These are phyloP conservation scores for Ectemnius continuus DNA, from an alignment of 2,888 invertebrate genomes.

Conservation along the genomic window DNA sequence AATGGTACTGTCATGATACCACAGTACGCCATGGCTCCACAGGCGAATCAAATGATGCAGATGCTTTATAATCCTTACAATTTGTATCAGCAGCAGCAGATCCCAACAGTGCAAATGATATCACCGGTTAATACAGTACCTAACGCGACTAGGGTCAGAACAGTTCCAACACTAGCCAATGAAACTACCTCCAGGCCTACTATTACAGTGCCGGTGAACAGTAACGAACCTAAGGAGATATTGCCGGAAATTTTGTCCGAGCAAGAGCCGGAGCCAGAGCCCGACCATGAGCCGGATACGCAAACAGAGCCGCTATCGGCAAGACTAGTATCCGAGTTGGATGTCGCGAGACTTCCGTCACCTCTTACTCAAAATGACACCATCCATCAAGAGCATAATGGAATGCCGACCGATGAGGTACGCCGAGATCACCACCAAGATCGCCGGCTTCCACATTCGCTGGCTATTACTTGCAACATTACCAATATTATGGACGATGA, in stretches of 20 bases:
- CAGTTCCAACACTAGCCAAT: conserved; percentile 64
- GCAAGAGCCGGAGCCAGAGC: conserved; percentile 61
- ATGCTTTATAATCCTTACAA: conserved; percentile 79
- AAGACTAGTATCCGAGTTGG: too few species aligned
- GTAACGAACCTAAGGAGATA: conserved; percentile 61
- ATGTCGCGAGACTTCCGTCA: too few species aligned
- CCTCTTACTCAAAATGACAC: too few species aligned
- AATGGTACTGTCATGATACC: conserved; percentile 80
- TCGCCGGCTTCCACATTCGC: conserved; percentile 52
- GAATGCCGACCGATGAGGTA: conserved; percentile 52
- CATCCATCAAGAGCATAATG: conserved; percentile 59
- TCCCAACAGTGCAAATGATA: conserved; percentile 79
- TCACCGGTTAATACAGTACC: conserved; percentile 77
- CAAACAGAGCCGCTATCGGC: too few species aligned
- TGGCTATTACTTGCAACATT: conserved; percentile 47
- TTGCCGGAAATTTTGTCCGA: conserved; percentile 61
- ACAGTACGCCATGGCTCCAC: conserved; percentile 80
- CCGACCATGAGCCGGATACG: conserved; percentile 52
- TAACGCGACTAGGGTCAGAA: conserved; percentile 66
- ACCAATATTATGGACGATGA: conserved; percentile 36
- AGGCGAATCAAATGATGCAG: conserved; percentile 80
- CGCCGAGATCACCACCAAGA: conserved; percentile 6
- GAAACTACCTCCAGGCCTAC: conserved; percentile 55
- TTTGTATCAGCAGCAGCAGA: conserved; percentile 80
- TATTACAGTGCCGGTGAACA: conserved; percentile 59